Conservation (phyloP, 2,888 invertebrate species). For the Psylliodes chrysocephalus region DNA sequence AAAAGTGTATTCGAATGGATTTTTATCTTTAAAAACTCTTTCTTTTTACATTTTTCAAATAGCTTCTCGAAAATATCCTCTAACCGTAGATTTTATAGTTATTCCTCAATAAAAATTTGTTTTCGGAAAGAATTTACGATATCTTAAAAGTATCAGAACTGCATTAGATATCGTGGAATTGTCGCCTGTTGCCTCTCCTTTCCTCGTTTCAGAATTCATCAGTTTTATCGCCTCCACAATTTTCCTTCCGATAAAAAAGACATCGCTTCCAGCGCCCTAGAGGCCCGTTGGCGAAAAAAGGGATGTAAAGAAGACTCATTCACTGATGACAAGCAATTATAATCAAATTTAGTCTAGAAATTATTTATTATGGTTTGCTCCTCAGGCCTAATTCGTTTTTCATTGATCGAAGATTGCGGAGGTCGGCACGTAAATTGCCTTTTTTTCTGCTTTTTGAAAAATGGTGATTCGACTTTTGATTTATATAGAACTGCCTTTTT, state of each 20-base stretch:
- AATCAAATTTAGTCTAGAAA: slow-evolving; percentile 23
- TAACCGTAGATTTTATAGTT: background rate
- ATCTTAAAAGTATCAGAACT: background rate
- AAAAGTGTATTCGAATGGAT: too few species aligned
- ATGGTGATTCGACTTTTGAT: slow-evolving; percentile 9
- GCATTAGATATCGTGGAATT: slow-evolving; percentile 3
- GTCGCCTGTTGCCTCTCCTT: slow-evolving; percentile 23
- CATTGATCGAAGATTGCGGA: slow-evolving; percentile 17
- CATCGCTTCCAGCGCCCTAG: background rate
- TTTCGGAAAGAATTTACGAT: background rate
- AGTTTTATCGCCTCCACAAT: slow-evolving; percentile 16
- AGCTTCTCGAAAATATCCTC: background rate
- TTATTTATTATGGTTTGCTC: slow-evolving; percentile 27
- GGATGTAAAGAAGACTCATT: slow-evolving; percentile 17
- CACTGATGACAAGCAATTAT: slow-evolving; percentile 27
- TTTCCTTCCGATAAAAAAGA: background rate
- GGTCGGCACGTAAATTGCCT: background rate
- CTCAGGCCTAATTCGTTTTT: slow-evolving; percentile 23
- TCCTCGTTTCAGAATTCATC: slow-evolving; percentile 12
- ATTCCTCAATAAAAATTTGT: background rate
- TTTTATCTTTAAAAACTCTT: too few species aligned
- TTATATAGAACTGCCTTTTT: background rate
- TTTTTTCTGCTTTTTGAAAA: slow-evolving; percentile 1
- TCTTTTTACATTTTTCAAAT: too few species aligned
- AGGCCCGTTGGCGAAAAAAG: slow-evolving; percentile 1